Conservation (phyloP, 2,888 invertebrate genomes). For the Ormyrus labotus region DNA sequence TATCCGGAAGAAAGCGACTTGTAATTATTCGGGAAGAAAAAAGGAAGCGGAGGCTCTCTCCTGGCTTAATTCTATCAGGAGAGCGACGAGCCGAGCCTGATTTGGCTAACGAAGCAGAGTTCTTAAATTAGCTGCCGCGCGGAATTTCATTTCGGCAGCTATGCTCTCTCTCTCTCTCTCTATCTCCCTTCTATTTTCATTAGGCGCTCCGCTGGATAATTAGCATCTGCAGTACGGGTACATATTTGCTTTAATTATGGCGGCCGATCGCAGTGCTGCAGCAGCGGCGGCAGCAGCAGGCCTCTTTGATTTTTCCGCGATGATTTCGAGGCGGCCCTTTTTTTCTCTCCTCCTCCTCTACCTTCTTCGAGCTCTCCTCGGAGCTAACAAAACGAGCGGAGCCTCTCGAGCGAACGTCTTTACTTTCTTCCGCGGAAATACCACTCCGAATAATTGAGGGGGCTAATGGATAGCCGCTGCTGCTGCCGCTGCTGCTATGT, state of each 20-base stretch:
- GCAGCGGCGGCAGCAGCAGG: neutral
- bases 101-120: slow-evolving; percentile 74
- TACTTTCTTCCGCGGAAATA: slow-evolving; percentile 60
- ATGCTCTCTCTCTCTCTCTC: neutral
- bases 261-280: no score
- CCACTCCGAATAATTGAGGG: slow-evolving; percentile 66
- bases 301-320: neutral
- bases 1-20: slow-evolving; percentile 64
- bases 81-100: slow-evolving; percentile 70
- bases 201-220: slow-evolving; percentile 9
- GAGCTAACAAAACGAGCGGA: slow-evolving; percentile 33
- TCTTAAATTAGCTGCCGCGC: slow-evolving; percentile 70
- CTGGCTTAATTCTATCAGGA: slow-evolving; percentile 71
- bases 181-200: slow-evolving; percentile 26
- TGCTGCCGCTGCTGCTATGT: slow-evolving; percentile 51
- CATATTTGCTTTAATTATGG: slow-evolving; percentile 47
- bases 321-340: neutral
- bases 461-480: slow-evolving; percentile 66
- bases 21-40: slow-evolving; percentile 33
- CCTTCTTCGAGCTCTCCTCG: neutral
- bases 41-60: slow-evolving; percentile 19
- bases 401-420: slow-evolving; percentile 53
- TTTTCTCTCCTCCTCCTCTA: neutral
- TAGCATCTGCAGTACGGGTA: slow-evolving; percentile 17
- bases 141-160: no score